These are phyloP conservation scores for Volucella inanis DNA, from an alignment of 2,888 invertebrate species.

Conservation along the genomic window DNA sequence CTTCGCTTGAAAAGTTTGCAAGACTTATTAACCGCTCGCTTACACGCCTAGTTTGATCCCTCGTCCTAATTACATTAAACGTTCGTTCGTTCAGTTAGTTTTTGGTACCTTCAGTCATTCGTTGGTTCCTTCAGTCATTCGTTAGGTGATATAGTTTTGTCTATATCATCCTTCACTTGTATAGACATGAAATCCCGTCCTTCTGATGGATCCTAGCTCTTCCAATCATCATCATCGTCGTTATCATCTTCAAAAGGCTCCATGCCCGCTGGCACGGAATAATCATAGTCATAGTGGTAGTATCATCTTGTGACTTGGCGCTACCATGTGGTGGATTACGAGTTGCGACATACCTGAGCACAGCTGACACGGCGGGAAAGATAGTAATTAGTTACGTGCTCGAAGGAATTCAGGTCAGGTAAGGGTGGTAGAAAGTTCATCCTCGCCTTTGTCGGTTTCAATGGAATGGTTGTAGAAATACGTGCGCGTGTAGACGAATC, in stretches of 20 bases:
- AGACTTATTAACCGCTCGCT: slow-evolving; percentile 28
- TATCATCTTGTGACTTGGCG: slow-evolving; percentile 26
- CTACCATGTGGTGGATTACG: slow-evolving; percentile 36
- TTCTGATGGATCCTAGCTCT: background rate
- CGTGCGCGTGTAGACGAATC: slow-evolving; percentile 34
- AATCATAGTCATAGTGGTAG: background rate
- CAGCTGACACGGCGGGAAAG: slow-evolving; percentile 18
- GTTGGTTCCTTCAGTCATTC: no score
- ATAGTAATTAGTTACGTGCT: slow-evolving; percentile 60
- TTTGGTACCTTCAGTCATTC: no score
- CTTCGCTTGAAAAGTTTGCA: slow-evolving; percentile 32
- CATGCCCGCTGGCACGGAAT: background rate
- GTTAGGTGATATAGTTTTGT: background rate
- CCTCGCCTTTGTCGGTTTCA: background rate
- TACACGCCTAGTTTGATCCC: slow-evolving; percentile 27
- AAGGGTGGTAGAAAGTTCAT: slow-evolving; percentile 24
- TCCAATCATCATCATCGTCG: slow-evolving; percentile 1
- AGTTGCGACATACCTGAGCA: slow-evolving; percentile 39
- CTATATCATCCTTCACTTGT: slow-evolving; percentile 4
- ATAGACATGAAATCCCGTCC: slow-evolving; percentile 12
- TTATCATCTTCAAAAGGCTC: slow-evolving; percentile 15
- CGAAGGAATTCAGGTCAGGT: slow-evolving; percentile 30
- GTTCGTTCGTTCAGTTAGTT: background rate
- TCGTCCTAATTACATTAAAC: slow-evolving; percentile 18
- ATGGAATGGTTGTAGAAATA: background rate